Conservation (phyloP, 2,113 vertebrate species). For the Rhinichthys klamathensis region DNA sequence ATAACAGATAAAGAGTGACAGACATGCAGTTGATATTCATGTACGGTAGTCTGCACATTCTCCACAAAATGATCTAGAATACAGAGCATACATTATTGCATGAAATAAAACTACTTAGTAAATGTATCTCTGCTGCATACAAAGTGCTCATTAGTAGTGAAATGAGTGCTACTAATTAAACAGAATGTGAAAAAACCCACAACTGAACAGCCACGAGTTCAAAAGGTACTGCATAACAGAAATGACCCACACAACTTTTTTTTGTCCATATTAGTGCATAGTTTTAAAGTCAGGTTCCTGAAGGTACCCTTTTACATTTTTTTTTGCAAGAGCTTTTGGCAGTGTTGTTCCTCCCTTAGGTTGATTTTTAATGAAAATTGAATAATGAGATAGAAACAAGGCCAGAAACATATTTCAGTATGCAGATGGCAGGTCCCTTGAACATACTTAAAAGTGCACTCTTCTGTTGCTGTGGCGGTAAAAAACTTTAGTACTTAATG, state of each 20-base stretch:
- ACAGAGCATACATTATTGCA: background rate
- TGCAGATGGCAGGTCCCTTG: constrained; percentile 6
- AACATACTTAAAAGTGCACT: background rate
- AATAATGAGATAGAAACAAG: background rate
- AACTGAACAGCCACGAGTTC: background rate
- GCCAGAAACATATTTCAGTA: background rate
- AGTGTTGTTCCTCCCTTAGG: background rate
- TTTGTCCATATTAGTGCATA: background rate
- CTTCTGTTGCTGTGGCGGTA: background rate
- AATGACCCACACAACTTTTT: background rate
- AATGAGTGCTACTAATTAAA: background rate
- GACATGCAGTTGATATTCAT: background rate
- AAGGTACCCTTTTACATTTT: background rate
- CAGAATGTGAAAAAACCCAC: background rate
- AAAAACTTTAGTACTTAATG: background rate
- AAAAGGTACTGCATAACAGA: background rate
- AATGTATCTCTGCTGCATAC: constrained; percentile 16
- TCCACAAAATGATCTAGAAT: background rate
- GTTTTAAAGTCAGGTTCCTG: background rate
- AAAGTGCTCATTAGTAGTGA: constrained; percentile 12
- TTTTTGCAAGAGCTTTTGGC: background rate
- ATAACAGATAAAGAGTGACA: background rate
- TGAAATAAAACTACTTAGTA: background rate
- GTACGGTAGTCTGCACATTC: background rate
- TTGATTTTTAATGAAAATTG: constrained; percentile 8